phyloP scores from a whole-genome alignment of 2,113 vertebrate species.

The Cettia cetti region DNA sequence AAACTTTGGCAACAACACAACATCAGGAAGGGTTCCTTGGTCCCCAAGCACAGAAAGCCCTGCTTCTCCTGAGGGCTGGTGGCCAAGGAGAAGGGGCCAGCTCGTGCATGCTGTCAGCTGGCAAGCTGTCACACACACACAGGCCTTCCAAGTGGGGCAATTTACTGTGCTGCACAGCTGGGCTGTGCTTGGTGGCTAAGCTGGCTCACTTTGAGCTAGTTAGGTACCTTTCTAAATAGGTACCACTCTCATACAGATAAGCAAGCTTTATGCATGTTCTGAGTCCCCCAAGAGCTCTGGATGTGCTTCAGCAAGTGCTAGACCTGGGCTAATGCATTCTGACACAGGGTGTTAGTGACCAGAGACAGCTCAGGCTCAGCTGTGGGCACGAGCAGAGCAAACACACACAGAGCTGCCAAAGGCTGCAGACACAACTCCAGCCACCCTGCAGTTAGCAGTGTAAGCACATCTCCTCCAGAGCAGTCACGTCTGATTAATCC shows the following conservation, averaged over 20 bases:
- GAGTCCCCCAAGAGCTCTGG: not conserved
- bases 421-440: not conserved
- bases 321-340: not conserved
- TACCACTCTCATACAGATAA: not conserved
- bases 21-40: not conserved
- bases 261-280: not conserved
- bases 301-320: not conserved
- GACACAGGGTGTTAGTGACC: not conserved
- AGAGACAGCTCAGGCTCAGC: not conserved
- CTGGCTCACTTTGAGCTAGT: not conserved
- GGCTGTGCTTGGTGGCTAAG: not conserved
- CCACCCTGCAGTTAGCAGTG: not conserved
- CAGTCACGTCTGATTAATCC: not conserved
- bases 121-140: not conserved
- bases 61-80: accelerated
- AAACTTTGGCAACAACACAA: not conserved
- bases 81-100: not conserved
- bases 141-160: not conserved
- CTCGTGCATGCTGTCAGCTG: accelerated
- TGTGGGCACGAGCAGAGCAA: not conserved
- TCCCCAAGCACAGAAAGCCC: not conserved
- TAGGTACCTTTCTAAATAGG: not conserved
- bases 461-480: not conserved
- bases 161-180: not conserved
- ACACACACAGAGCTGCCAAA: not conserved